A percentile compares a stretch with the other conserved stretches of the same genome.
These are phyloP conservation scores for Mastigias papua DNA, from an alignment of 30 jellyfish, hydroid and myxozoan genomes.

Conservation along the genomic window DNA sequence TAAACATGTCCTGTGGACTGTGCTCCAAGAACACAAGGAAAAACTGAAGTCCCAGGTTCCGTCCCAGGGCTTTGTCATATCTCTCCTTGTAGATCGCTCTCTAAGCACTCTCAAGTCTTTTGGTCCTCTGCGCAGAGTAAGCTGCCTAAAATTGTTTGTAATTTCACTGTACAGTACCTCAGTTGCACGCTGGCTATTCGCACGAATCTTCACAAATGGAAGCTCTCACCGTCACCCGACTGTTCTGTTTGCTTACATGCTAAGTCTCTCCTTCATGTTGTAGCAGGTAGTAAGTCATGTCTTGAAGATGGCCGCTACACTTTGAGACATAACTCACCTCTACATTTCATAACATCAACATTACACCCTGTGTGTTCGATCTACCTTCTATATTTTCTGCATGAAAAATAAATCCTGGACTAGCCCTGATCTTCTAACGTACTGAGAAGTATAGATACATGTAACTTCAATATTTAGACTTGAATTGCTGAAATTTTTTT, in stretches of 20 bases:
- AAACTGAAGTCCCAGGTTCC: background rate
- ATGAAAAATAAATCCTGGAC: too few species aligned
- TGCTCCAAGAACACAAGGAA: slow-evolving; percentile 4
- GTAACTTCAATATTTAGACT: too few species aligned
- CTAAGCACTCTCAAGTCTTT: too few species aligned
- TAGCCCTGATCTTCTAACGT: too few species aligned
- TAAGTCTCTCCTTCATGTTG: background rate
- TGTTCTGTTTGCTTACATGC: background rate
- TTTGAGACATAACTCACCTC: background rate
- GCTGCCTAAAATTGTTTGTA: background rate
- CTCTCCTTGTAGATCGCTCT: too few species aligned
- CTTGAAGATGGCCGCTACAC: slow-evolving; percentile 25
- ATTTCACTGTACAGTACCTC: background rate
- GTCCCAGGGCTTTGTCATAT: slow-evolving; percentile 10
- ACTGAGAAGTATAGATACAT: too few species aligned
- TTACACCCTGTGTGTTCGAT: background rate
- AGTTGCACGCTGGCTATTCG: background rate
- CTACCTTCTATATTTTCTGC: too few species aligned
- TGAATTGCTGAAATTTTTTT: too few species aligned
- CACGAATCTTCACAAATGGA: background rate
- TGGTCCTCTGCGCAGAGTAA: background rate
- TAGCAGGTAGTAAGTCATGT: background rate
- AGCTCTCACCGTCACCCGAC: background rate
- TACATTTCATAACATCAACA: background rate
- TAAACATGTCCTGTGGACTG: background rate